Evolutionary conservation across 2,888 invertebrate species (phyloP), one percentile per base, ranked within the genome.

Genomic region (Apotomis betuletana): DNA sequence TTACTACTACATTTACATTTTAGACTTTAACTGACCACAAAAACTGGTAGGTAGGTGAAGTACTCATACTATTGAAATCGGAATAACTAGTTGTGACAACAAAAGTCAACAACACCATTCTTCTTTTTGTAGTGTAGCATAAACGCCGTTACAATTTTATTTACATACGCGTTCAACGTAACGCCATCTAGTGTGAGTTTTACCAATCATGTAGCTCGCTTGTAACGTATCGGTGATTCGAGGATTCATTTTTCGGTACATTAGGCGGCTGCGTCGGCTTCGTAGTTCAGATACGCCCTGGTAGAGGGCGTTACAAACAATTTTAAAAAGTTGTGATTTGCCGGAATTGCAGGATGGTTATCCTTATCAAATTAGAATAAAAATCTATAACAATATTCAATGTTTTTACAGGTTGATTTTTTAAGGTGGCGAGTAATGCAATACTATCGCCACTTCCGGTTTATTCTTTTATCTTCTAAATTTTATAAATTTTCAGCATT

Each of bases 161-260:
- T 27, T 46, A 46, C 6, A 57, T 46, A 55, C 46, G n/a, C 27
- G 55, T 55, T 12, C 46, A 49, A n/a, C 3, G 49, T 51, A n/a
- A 60, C 65, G 70, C 65, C 70, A 70, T 70, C 70, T 70, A 46
- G 54, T 49, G 38, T 15, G 5, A 9, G n/a, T 27, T n/a, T 60
- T 55, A 5, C 4, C 12, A 38, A 70, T 10, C 41, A 38, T n/a
- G 41, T 36, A 65, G 65, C 36, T 27, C 36, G 57, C 41, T 44
- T 5, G 36, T 49, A 12, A 54, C 12, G 36, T 38, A 54, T 52
- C 36, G 6, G 15, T 51, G 15, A 51, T 38, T n/a, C 12, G 51
- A 36, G 6, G n/a, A 36, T 8, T 57, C 65, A 36, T 4, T 12
- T 13, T 13, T 44, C 12, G 2, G 41, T 61, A 55, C 5, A 13